Conservation (phyloP, 2,113 vertebrate species). For the Burhinus bistriatus region DNA sequence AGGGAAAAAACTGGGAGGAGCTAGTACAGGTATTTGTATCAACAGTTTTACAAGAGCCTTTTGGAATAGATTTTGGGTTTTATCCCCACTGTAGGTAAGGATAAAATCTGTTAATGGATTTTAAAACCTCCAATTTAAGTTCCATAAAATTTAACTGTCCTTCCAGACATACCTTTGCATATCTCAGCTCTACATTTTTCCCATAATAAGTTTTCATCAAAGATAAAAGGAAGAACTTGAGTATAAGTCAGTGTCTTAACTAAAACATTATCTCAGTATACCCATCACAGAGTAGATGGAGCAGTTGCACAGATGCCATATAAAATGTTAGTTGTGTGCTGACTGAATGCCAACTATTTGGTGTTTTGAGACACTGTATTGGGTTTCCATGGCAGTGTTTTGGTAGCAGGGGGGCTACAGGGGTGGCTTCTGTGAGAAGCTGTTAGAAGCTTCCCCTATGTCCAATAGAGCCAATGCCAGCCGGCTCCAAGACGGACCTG, state of each 20-base stretch:
- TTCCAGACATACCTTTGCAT: not conserved
- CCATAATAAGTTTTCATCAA: not conserved
- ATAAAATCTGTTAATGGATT: not conserved
- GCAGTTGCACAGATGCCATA: not conserved
- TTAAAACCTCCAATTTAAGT: not conserved
- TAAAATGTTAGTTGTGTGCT: not conserved
- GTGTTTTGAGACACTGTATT: not conserved
- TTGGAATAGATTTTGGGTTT: not conserved
- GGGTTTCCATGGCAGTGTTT: not conserved
- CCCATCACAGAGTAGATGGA: not conserved
- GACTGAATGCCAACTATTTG: not conserved
- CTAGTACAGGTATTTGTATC: not conserved
- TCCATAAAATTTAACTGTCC: not conserved
- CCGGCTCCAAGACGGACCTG: not conserved
- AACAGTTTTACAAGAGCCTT: not conserved
- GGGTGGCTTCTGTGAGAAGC: not conserved
- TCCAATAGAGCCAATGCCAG: not conserved
- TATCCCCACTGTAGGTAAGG: not conserved
- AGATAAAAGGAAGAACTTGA: not conserved
- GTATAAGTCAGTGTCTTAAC: not conserved
- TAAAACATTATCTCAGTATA: not conserved
- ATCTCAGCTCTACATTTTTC: not conserved
- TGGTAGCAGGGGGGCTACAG: not conserved
- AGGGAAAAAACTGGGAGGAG: rapidly evolving
- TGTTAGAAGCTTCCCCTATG: not conserved